Base-by-base conservation (phyloP, 1,140 invertebrate genomes). In the Probaryconus sp. region DNA sequence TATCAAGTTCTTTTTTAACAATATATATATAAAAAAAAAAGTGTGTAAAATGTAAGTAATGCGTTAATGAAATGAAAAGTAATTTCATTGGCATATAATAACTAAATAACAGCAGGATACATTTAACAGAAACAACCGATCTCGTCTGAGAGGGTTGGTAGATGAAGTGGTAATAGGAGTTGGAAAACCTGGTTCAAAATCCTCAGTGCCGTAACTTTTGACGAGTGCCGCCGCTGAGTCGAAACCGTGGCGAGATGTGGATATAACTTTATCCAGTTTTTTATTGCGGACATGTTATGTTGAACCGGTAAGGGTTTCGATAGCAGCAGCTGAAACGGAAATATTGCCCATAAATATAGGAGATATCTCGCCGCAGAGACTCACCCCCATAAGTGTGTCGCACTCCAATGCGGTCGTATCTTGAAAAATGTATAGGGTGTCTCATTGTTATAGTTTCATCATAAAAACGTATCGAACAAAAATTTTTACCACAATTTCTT, bases 331-430 rank as follows among this genome's bases (percentile, higher is more conserved):
- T 83, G 84, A 85, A 85, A 83, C 83, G 86, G 84, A 87, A 87
- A 87, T 87, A 87, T 87, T 84, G 86, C 79, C 84, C 84, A 87
- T 87, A 87, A 87, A 87, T 87, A 87, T 87, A 78, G 79, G 81
- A 86, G 85, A 87, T 87, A 87, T 69, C 77, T 74, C 33, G 37
- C 58, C 30, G 45, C 17, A 45, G 31, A 24, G 48, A 51, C 70
- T 53, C 53, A 30, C 43, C 14, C 24, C 13, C 35, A 21, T 55
- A 48, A 65, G 58, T 61, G 58, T 61, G 58, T 48, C 55, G 56
- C 14, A 48, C 31, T 43, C 28, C 11, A 10, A 16, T 9, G 17
- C 13, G 26, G 14, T 26, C 10, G 14, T 50, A 11, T 26, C 11
- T 31, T 26, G 16, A 38, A 61, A 61, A 58, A 48, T 17, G 13